Percentiles rank a stretch among this genome's conserved stretches.
These are phyloP conservation scores for Drosophila sproati DNA, from an alignment of 1,140 invertebrate genomes.

Conservation along the genomic window DNA sequence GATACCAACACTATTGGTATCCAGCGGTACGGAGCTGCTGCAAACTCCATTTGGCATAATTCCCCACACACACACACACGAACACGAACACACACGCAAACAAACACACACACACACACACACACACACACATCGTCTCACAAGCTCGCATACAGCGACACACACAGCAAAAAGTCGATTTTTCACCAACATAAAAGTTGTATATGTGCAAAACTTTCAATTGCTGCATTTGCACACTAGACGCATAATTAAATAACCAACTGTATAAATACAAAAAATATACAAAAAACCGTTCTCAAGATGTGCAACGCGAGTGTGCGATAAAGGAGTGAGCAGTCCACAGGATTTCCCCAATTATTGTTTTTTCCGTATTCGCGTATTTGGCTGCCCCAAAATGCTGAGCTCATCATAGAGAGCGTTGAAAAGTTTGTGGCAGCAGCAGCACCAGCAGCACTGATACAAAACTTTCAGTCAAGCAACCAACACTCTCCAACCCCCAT, in stretches of 20 bases:
- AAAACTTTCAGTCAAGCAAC: conserved; percentile 27
- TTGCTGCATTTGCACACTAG: conserved; percentile 46
- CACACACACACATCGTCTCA: conserved; percentile 20
- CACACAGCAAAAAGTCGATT: conserved; percentile 72
- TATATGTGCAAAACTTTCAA: conserved; percentile 76
- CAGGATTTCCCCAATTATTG: background rate
- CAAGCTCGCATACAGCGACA: conserved; percentile 15
- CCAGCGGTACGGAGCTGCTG: conserved; percentile 55
- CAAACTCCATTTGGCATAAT: conserved; percentile 74
- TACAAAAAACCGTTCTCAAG: conserved; percentile 11
- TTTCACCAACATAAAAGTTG: conserved; percentile 71
- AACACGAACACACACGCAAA: conserved; percentile 25
- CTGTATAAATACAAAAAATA: background rate
- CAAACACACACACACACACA: conserved; percentile 45
- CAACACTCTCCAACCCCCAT: conserved; percentile 3
- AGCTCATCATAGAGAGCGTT: conserved; percentile 61
- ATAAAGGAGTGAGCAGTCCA: conserved; percentile 2
- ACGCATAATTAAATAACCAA: conserved; percentile 29
- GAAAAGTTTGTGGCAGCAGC: conserved; percentile 46
- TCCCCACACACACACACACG: conserved; percentile 47
- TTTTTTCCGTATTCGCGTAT: conserved; percentile 7
- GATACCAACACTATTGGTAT: conserved; percentile 82
- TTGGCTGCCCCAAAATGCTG: conserved; percentile 49
- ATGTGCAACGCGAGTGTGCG: conserved; percentile 36
- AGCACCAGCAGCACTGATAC: conserved; percentile 26